Evolutionary conservation across 2,113 vertebrate species (phyloP).

Genomic region (Egretta garzetta): DNA sequence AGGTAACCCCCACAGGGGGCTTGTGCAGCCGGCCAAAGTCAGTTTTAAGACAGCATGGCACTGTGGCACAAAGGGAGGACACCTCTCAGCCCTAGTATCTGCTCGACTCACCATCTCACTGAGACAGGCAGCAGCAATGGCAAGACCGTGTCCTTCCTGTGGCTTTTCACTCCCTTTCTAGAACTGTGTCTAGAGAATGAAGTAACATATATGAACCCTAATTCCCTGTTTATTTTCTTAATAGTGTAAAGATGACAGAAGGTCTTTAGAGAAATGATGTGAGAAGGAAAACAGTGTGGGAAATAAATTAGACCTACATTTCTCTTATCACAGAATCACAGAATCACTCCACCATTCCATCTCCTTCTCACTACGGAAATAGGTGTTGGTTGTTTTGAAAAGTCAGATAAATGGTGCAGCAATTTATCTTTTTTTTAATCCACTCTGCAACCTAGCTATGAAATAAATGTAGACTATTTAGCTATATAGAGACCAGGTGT

Average conservation of each 20-base stretch:
- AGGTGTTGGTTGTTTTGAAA: not conserved
- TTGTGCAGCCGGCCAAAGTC: not conserved
- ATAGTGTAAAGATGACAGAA: not conserved
- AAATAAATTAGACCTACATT: not conserved
- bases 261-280: not conserved
- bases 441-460: not conserved
- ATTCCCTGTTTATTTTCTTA: not conserved
- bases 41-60: not conserved
- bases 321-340: too few relatives aligned
- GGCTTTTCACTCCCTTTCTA: not conserved
- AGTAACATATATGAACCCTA: not conserved
- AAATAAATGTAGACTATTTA: not conserved
- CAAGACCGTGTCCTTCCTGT: not conserved
- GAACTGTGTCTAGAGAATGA: not conserved
- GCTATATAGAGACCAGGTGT: not conserved
- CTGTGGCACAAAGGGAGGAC: not conserved
- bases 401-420: not conserved
- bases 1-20: not conserved
- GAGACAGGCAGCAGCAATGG: not conserved
- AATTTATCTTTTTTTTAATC: conserved; percentile 12
- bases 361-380: not conserved
- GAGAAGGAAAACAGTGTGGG: not conserved
- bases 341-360: too few relatives aligned
- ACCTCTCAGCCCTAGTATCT: not conserved
- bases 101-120: not conserved